Evolutionary conservation across 1,140 invertebrate genomes (phyloP).

Genomic region (Brachionus manjavacas): DNA sequence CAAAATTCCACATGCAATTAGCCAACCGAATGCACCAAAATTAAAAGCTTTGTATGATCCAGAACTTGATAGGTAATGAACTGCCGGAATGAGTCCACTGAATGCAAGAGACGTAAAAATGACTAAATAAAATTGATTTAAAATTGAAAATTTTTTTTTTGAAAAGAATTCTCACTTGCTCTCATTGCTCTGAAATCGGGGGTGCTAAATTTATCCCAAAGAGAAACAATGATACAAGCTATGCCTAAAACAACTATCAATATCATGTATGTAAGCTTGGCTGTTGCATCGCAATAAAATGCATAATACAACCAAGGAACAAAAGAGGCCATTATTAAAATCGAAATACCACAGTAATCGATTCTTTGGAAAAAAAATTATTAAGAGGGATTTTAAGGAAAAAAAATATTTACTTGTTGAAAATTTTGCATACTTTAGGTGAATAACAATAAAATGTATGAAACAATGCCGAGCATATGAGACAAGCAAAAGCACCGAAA

Average conservation of each 20-base stretch:
- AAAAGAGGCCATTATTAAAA: slow-evolving; percentile 96
- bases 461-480: slow-evolving; percentile 93
- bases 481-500: slow-evolving; percentile 86
- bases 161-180: slow-evolving; percentile 60
- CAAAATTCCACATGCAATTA: slow-evolving; percentile 89
- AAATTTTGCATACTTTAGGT: slow-evolving; percentile 84
- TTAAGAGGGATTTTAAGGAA: neutral
- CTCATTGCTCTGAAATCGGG: slow-evolving; percentile 80
- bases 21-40: slow-evolving; percentile 84
- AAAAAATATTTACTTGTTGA: slow-evolving; percentile 74
- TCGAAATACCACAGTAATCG: slow-evolving; percentile 96
- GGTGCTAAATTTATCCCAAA: slow-evolving; percentile 94
- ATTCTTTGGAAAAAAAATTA: slow-evolving; percentile 61
- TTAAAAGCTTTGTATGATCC: slow-evolving; percentile 59
- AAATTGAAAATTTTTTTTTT: neutral
- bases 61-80: slow-evolving; percentile 60
- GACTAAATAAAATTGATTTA: slow-evolving; percentile 59
- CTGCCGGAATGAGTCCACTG: slow-evolving; percentile 79
- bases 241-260: slow-evolving; percentile 85
- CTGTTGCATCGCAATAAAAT: slow-evolving; percentile 76
- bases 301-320: slow-evolving; percentile 99
- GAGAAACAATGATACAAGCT: slow-evolving; percentile 85
- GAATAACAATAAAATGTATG: slow-evolving; percentile 98
- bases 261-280: slow-evolving; percentile 62
- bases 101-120: slow-evolving; percentile 91